Evolutionary conservation across 2,888 invertebrate species (phyloP), one percentile per base, ranked within the genome.

Genomic region (Cordilura impudica): DNA sequence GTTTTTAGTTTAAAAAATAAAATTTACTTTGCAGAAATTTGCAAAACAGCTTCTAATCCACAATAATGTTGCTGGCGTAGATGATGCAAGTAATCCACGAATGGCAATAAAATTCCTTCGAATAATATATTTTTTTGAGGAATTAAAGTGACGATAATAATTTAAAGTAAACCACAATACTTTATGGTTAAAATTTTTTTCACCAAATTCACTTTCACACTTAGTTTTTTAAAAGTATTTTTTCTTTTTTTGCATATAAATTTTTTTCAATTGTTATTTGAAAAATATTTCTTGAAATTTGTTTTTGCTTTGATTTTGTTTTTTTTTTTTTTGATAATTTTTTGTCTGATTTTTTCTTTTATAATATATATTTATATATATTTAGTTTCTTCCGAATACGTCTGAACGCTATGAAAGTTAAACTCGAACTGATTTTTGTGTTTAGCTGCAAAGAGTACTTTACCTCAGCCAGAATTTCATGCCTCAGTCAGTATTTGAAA

Each of bases 351-450:
- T 45, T 76, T 67, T 78, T 80, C 19, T 58, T 60, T 60, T 31
- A 23, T 43, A 19, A 23, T 43, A 19, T 47, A 45, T 63, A 53
- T 45, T 26, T 39, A 6, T 43, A n/a, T 45, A 23, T 77, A 72
- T 51, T 54, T 35, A 45, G 18, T 43, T 82, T 84, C 83, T 86
- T 85, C 87, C 85, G 87, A 85, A 83, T 84, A 88, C 85, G 87
- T 87, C 89, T 85, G 75, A 86, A 86, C 86, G 84, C 83, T 84
- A 83, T 83, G 87, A 86, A 85, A 86, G 87, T 85, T 85, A 83
- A 88, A 89, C 87, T 89, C 88, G 86, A 88, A 89, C 89, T 89
- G 86, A 88, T 83, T 84, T 83, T 60, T 81, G 56, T 71, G 49
- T 39, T 66, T 66, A 56, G 31, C 73, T 56, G 23, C 14, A 54